Evolutionary conservation across 2,888 invertebrate species (phyloP), one percentile per base, ranked within the genome.

Genomic region (Steinernema hermaphroditum): DNA sequence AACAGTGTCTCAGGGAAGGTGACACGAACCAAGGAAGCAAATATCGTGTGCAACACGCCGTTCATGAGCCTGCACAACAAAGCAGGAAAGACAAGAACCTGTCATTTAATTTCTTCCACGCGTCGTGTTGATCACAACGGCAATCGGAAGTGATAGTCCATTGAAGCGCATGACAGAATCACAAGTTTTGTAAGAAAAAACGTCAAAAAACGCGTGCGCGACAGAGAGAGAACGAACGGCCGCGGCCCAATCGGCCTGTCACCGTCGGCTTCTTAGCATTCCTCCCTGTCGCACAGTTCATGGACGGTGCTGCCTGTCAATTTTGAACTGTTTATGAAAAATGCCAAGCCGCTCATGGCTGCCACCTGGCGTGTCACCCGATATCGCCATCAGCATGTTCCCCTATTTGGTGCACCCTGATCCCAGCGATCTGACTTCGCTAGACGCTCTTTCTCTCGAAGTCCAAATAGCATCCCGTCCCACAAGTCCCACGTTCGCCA

Each of bases 401-500:
- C 29, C 62, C 9, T 62, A 62, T 62, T 29, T 62, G 62, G 62
- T 62, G 27, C 62, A 62, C 32, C 62, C 62, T 24, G 62, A 62
- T 12, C 32, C 29, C 16, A 62, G 22, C 14, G 62, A 62, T 12
- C 32, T 32, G 19, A 62, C 62, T 62, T 62, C 62, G 27, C 62
- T 62, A 32, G 62, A 62, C 62, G 62, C 62, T 14, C 32, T 29
- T 34, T 62, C 62, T 16, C 22, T 62, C 27, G 32, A 62, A 32
- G 62, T 62, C 2, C 62, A 62, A 16, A 12, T 62, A 16, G 16
- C 62, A 2, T 29, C 34, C 16, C 62, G 32, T 16, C 34, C 62
- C 16, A 12, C 19, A 24, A 62, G 32, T 16, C 62, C 62, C 1
- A 62, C 62, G 4, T 62, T 14, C 8, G 27, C 62, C 4, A 6